Conservation (phyloP, 2,113 vertebrate species). For the Sclerurus mexicanus region DNA sequence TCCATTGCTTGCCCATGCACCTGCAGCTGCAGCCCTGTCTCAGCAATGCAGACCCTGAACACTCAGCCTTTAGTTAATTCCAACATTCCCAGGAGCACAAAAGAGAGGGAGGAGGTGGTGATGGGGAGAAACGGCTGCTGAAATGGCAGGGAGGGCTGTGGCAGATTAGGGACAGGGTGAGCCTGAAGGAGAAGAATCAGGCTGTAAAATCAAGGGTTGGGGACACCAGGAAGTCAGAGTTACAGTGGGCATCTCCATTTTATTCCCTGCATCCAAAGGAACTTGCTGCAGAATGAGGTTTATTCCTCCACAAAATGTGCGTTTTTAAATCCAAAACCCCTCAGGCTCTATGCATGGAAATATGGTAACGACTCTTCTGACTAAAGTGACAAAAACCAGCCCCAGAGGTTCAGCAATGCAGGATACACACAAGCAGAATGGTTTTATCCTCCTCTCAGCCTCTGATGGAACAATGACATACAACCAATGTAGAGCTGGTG, state of each 20-base stretch:
- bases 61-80: neutral
- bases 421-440: constrained; percentile 22
- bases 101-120: neutral
- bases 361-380: neutral
- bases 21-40: neutral
- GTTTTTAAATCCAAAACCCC: neutral
- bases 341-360: neutral
- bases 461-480: constrained; percentile 34
- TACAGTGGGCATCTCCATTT: neutral
- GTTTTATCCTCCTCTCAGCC: neutral
- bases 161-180: neutral
- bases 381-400: neutral
- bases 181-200: neutral
- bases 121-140: neutral
- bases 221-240: neutral
- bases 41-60: neutral
- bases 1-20: neutral
- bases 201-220: neutral
- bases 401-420: neutral
- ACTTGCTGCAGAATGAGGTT: neutral
- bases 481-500: neutral
- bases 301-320: neutral
- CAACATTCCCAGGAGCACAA: neutral
- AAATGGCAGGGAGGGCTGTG: neutral
- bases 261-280: neutral